A percentile compares a stretch with the other conserved stretches of the same genome.
phyloP scores from a whole-genome alignment of 2,888 invertebrate species.

The Cotesia congregata region DNA sequence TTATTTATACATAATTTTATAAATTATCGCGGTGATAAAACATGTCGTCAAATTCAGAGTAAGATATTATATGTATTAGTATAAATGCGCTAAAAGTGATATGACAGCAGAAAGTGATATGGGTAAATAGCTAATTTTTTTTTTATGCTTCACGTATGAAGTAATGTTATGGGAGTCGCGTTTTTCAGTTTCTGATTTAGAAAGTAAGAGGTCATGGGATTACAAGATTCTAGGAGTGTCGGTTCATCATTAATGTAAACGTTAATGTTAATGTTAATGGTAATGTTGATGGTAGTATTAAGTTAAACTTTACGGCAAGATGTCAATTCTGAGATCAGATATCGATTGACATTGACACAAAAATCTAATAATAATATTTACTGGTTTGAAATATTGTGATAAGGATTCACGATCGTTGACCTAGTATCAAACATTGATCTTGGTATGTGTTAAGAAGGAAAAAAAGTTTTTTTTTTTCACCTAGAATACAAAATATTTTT shows the following conservation, averaged over 20 bases:
- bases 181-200: conserved; percentile 41
- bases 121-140: too few relatives aligned
- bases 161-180: too few relatives aligned
- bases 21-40: neutral
- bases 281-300: too few relatives aligned
- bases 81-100: too few relatives aligned
- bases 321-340: conserved; percentile 12
- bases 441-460: neutral
- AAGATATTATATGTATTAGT: too few relatives aligned
- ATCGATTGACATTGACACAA: neutral
- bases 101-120: too few relatives aligned
- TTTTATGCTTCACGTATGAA: too few relatives aligned
- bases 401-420: neutral
- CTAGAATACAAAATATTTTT: too few relatives aligned
- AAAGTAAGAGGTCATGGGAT: conserved; percentile 51
- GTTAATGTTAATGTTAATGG: neutral
- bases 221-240: conserved; percentile 52
- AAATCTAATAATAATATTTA: neutral
- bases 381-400: neutral
- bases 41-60: neutral
- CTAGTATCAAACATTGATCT: neutral
- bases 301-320: neutral
- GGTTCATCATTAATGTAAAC: conserved; percentile 32
- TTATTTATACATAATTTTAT: neutral
- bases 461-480: too few relatives aligned